phyloP scores from a whole-genome alignment of 2,797 vertebrate species.

The Malurus splendens region DNA sequence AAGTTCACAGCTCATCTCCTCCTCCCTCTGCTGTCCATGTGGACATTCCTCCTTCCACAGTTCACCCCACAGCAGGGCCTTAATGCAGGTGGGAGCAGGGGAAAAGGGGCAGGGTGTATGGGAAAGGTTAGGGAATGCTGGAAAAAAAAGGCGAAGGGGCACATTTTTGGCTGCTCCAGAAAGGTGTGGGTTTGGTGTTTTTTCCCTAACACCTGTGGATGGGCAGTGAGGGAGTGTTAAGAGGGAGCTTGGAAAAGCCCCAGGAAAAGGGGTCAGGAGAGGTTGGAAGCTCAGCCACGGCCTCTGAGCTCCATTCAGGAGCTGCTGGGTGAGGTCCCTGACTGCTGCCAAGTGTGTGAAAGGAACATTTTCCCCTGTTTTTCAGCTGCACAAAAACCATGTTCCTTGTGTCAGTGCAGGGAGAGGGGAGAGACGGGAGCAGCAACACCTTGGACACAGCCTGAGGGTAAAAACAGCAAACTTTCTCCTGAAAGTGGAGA shows the following conservation, averaged over 20 bases:
- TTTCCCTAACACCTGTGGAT: neutral
- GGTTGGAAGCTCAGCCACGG: neutral
- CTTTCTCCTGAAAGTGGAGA: neutral
- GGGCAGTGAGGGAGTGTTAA: neutral
- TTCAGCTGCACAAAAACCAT: neutral
- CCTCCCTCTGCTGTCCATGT: neutral
- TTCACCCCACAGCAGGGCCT: neutral
- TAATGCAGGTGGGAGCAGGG: neutral
- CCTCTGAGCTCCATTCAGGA: neutral
- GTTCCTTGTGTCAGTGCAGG: accelerated
- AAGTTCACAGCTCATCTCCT: neutral
- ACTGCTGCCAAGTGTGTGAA: accelerated
- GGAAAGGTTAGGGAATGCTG: neutral
- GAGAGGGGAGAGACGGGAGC: neutral
- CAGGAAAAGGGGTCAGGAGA: neutral
- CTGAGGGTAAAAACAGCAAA: neutral
- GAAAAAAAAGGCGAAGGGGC: neutral
- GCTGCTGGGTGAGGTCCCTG: neutral
- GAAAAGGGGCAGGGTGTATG: neutral
- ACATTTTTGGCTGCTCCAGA: neutral
- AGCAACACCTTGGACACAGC: neutral
- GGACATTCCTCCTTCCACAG: neutral
- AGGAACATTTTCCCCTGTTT: neutral
- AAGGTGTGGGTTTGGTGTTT: neutral
- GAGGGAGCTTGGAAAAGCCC: neutral